phyloP scores from a whole-genome alignment of 2,113 vertebrate species.

The Cyprinodon brontotheroides region DNA sequence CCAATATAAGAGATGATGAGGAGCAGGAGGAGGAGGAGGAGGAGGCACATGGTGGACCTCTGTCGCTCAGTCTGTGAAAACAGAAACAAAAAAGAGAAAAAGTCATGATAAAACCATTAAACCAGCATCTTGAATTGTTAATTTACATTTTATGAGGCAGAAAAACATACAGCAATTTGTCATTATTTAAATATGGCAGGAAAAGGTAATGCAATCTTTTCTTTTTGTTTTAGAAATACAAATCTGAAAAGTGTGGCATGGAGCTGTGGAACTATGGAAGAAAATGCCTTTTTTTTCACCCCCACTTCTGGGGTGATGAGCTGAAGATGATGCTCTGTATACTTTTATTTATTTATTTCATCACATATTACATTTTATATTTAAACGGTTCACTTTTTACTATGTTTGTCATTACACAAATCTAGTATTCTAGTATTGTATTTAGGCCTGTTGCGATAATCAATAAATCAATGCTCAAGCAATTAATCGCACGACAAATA shows the following conservation, averaged over 20 bases:
- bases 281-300: no score
- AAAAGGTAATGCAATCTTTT: no score
- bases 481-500: no score
- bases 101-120: not conserved
- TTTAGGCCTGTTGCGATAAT: no score
- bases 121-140: not conserved
- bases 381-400: no score
- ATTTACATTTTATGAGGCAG: not conserved
- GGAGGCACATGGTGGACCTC: constrained; percentile 20
- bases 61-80: constrained; percentile 55
- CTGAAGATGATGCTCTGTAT: no score
- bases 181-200: not conserved
- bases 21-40: constrained; percentile 25
- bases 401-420: no score
- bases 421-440: no score
- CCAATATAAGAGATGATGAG: constrained; percentile 41
- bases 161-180: not conserved
- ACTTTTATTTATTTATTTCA: no score
- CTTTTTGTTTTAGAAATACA: not conserved
- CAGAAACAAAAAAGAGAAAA: not conserved
- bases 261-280: not conserved
- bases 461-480: no score
- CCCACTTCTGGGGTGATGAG: no score
- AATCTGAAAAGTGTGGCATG: not conserved
- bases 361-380: no score